Evolutionary conservation across 1,140 invertebrate species (phyloP).

Genomic region (Eriosoma lanigerum): DNA sequence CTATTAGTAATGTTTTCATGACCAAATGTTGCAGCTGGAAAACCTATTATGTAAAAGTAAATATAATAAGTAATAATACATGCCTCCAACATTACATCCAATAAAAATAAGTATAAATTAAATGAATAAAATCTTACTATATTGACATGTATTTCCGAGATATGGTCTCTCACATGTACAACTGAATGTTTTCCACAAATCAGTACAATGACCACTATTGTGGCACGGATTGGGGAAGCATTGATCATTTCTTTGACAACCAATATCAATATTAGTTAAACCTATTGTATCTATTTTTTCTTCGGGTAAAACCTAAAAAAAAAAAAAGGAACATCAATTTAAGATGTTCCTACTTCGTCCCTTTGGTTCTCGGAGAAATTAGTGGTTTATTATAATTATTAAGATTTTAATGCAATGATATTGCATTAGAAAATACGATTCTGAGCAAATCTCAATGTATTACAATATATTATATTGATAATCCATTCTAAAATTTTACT

Average conservation of each 20-base stretch:
- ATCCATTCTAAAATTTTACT: too few relatives aligned
- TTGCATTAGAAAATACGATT: too few relatives aligned
- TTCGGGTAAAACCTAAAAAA: slow-evolving; percentile 58
- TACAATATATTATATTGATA: too few relatives aligned
- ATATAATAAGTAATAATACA: neutral
- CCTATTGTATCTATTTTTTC: slow-evolving; percentile 54
- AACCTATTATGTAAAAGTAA: slow-evolving; percentile 61
- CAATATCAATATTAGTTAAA: slow-evolving; percentile 64
- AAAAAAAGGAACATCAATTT: too few relatives aligned
- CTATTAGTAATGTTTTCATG: slow-evolving; percentile 76
- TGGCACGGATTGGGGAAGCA: slow-evolving; percentile 84
- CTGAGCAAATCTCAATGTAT: too few relatives aligned
- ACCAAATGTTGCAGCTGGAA: slow-evolving; percentile 88
- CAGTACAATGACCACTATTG: slow-evolving; percentile 81
- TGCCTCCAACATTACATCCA: neutral
- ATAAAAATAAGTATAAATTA: neutral
- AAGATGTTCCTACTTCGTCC: too few relatives aligned
- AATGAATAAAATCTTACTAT: slow-evolving; percentile 65
- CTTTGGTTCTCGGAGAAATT: too few relatives aligned
- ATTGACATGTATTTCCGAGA: slow-evolving; percentile 82
- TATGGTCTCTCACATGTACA: slow-evolving; percentile 86
- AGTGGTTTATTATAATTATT: too few relatives aligned
- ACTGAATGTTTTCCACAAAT: slow-evolving; percentile 83
- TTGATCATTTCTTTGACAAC: slow-evolving; percentile 77
- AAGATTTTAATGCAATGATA: too few relatives aligned